phyloP scores from a whole-genome alignment of 2,797 vertebrate genomes.

The Leptoclinus maculatus region DNA sequence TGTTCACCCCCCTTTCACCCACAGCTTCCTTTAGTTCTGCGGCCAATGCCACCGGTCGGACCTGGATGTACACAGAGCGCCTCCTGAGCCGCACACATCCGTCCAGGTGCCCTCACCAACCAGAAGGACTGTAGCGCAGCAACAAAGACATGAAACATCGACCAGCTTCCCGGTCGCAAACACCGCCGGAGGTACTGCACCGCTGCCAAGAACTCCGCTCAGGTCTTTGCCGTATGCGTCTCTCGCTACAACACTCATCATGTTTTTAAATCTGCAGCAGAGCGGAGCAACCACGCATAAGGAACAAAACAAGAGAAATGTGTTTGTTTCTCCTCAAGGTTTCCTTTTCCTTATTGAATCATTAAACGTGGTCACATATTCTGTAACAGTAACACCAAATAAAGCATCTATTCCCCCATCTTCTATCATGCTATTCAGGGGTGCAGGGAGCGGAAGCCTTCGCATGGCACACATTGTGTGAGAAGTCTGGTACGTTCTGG shows the following conservation, averaged over 20 bases:
- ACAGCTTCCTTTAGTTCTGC: neutral
- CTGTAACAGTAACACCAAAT: neutral
- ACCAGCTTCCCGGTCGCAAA: constrained; percentile 17
- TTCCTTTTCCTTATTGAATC: neutral
- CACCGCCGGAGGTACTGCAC: neutral
- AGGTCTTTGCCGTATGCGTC: neutral
- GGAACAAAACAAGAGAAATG: neutral
- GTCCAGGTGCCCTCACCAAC: neutral
- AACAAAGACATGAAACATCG: constrained; percentile 19
- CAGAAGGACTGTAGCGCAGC: neutral
- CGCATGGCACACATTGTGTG: neutral
- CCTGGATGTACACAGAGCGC: neutral
- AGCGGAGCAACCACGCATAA: neutral
- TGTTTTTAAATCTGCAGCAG: constrained; percentile 8
- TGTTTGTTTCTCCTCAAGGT: neutral
- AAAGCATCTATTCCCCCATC: neutral
- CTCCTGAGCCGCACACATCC: neutral
- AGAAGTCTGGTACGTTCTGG: neutral
- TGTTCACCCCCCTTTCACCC: neutral
- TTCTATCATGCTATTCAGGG: neutral
- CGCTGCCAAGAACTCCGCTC: constrained; percentile 27
- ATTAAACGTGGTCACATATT: neutral
- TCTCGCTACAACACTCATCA: neutral
- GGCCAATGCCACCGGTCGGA: neutral
- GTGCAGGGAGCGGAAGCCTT: neutral